These are phyloP conservation scores for Ephialtes manifestator DNA, from an alignment of 2,888 invertebrate genomes.

Conservation along the genomic window DNA sequence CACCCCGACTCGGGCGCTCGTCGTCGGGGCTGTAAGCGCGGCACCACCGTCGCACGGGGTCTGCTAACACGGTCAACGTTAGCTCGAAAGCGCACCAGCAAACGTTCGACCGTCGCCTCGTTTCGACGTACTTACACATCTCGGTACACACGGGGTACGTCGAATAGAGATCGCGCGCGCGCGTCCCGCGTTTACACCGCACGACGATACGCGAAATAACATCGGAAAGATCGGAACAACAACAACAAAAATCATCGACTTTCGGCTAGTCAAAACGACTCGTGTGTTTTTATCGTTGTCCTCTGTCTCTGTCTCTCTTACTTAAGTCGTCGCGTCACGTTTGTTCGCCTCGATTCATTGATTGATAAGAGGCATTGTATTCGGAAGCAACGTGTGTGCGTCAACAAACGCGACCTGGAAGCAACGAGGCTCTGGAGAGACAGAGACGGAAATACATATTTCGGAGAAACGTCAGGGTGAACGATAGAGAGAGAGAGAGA, in stretches of 20 bases:
- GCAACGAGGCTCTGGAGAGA: slow-evolving; percentile 20
- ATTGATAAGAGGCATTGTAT: slow-evolving; percentile 28
- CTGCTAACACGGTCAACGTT: slow-evolving; percentile 19
- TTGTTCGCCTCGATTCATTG: slow-evolving; percentile 22
- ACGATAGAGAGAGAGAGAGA: slow-evolving; percentile 12
- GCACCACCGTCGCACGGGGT: slow-evolving; percentile 41
- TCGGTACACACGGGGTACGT: slow-evolving; percentile 52
- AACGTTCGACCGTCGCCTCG: slow-evolving; percentile 78
- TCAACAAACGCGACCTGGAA: slow-evolving; percentile 22
- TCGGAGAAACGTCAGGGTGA: not conserved
- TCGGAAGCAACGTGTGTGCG: slow-evolving; percentile 19
- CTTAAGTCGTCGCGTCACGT: slow-evolving; percentile 6
- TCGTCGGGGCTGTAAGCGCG: slow-evolving; percentile 64
- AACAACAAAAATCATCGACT: not conserved
- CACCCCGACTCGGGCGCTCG: slow-evolving; percentile 48
- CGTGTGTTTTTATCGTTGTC: slow-evolving; percentile 15
- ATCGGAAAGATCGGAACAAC: slow-evolving; percentile 6
- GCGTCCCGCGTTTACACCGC: slow-evolving; percentile 32
- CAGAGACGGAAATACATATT: slow-evolving; percentile 18
- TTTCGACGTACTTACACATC: slow-evolving; percentile 80
- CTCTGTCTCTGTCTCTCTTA: slow-evolving; percentile 13
- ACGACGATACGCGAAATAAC: not conserved
- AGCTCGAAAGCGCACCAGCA: slow-evolving; percentile 44
- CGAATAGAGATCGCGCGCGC: slow-evolving; percentile 46
- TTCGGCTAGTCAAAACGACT: not conserved